Percentiles rank a stretch among this genome's conserved stretches.
Conservation (phyloP, 2,113 vertebrate species). For the Ailuropoda melanoleuca region DNA sequence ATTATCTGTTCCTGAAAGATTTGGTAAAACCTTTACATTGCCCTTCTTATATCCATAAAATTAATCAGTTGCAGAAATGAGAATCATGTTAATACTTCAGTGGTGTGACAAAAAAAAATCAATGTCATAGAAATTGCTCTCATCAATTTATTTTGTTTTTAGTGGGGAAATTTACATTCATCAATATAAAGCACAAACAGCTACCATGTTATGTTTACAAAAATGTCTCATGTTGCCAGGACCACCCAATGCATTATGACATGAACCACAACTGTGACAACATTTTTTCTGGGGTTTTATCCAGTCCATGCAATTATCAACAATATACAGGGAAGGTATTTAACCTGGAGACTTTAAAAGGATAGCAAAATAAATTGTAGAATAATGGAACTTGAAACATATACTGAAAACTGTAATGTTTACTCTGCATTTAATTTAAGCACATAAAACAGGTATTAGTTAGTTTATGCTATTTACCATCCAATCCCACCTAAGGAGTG, state of each 20-base stretch:
- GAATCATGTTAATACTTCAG: not conserved
- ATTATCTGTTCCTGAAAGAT: not conserved
- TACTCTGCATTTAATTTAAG: not conserved
- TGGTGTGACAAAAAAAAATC: not conserved
- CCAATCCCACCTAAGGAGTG: not conserved
- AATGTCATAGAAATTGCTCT: not conserved
- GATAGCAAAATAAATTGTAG: not conserved
- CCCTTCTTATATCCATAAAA: not conserved
- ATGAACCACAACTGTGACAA: not conserved
- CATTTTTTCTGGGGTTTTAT: not conserved
- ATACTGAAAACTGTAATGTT: not conserved
- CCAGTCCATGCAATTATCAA: not conserved
- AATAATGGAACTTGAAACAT: not conserved
- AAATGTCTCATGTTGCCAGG: not conserved
- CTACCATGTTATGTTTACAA: not conserved
- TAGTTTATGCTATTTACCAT: not conserved
- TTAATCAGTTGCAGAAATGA: not conserved
- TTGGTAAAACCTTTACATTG: not conserved
- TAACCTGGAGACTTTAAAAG: not conserved
- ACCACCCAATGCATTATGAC: not conserved
- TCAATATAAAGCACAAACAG: not conserved
- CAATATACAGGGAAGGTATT: not conserved
- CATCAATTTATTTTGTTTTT: not conserved
- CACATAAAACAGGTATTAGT: not conserved
- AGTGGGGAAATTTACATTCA: not conserved